Evolutionary conservation across 2,888 invertebrate species (phyloP).

Genomic region (Stegophylla sp.): DNA sequence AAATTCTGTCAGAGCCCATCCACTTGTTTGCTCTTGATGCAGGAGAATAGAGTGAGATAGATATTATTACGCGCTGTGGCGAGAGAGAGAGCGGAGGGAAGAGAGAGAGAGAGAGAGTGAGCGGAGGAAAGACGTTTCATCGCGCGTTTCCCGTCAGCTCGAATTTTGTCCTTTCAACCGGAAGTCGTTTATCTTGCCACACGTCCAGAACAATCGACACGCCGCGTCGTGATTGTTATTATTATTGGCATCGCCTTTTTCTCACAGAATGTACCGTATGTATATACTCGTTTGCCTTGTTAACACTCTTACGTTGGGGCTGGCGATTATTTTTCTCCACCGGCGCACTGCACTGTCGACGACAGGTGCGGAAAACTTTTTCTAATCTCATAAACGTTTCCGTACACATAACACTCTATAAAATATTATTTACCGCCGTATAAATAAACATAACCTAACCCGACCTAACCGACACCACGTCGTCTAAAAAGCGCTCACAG

Average conservation of each 20-base stretch:
- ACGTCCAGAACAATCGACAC: constrained; percentile 50
- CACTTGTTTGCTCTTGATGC: constrained; percentile 51
- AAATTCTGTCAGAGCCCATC: constrained; percentile 40
- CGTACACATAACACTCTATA: too few relatives aligned
- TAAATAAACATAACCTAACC: too few relatives aligned
- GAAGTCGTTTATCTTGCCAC: constrained; percentile 52
- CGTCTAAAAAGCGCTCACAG: too few relatives aligned
- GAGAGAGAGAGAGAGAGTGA: background rate
- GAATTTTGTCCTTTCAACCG: constrained; percentile 45
- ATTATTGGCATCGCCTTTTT: constrained; percentile 2
- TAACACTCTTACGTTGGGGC: background rate
- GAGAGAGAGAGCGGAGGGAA: background rate
- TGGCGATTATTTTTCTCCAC: background rate
- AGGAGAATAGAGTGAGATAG: background rate
- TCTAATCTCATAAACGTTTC: too few relatives aligned
- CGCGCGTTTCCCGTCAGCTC: constrained; percentile 22
- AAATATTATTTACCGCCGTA: too few relatives aligned
- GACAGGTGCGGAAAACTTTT: too few relatives aligned
- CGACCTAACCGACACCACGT: too few relatives aligned
- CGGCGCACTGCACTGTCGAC: too few relatives aligned
- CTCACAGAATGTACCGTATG: constrained; percentile 11
- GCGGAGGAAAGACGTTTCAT: background rate
- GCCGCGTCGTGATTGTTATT: constrained; percentile 15
- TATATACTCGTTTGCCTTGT: constrained; percentile 6
- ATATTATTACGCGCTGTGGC: too few relatives aligned